Evolutionary conservation across 2,888 invertebrate species (phyloP).

Genomic region (Ashinkailepas kermadecensis): DNA sequence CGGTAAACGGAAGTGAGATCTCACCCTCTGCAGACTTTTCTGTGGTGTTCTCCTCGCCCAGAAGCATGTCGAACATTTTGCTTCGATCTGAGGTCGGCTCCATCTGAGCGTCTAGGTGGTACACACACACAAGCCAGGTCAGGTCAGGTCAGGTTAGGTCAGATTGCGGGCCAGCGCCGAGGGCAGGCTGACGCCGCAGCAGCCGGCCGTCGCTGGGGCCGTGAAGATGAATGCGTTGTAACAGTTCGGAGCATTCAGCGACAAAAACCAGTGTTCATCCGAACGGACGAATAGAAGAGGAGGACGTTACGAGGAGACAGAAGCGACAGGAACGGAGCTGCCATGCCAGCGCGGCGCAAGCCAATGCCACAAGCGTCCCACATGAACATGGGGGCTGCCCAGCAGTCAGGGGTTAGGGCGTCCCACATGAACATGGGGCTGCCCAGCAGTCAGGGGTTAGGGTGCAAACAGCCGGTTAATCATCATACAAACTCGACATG

Average conservation of each 20-base stretch:
- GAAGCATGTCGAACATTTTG: conserved; percentile 6
- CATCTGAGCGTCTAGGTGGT: background rate
- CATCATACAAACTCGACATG: too few relatives aligned
- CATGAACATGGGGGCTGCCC: too few relatives aligned
- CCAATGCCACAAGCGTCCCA: too few relatives aligned
- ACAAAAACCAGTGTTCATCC: background rate
- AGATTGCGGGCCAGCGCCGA: background rate
- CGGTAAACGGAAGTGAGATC: background rate
- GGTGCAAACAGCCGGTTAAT: too few relatives aligned
- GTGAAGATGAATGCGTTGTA: background rate
- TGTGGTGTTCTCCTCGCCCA: background rate
- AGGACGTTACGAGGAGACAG: too few relatives aligned
- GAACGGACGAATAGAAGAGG: too few relatives aligned
- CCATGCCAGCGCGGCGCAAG: too few relatives aligned
- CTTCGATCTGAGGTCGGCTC: background rate
- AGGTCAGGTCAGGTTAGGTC: background rate
- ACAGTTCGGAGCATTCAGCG: background rate
- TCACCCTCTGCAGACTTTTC: conserved; percentile 10
- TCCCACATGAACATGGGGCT: too few relatives aligned
- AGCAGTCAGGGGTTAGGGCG: too few relatives aligned
- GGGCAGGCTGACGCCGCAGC: background rate
- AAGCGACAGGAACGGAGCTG: too few relatives aligned
- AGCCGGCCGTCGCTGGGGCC: background rate
- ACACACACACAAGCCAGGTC: conserved; percentile 3
- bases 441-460: too few relatives aligned